Percentiles rank a stretch among this genome's conserved stretches.
These are phyloP conservation scores for Gnathonemus echidnorhynchus DNA, from an alignment of 2,113 vertebrate genomes.

Conservation along the genomic window DNA sequence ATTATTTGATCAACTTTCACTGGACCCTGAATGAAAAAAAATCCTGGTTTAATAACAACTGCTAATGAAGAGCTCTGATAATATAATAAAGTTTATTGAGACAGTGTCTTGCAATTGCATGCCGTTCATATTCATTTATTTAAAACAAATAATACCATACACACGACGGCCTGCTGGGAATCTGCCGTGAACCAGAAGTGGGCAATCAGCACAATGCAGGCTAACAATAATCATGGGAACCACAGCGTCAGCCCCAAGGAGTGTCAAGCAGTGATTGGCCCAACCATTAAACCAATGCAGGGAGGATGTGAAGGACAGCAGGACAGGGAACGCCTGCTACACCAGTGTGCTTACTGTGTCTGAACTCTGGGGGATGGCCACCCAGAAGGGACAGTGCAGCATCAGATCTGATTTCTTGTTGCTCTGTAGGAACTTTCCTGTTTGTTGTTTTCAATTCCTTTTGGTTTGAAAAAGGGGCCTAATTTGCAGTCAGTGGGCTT, in stretches of 20 bases:
- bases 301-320: background rate
- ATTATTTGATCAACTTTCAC: background rate
- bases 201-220: background rate
- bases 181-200: background rate
- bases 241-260: background rate
- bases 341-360: background rate
- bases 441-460: background rate
- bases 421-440: background rate
- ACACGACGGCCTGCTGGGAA: background rate
- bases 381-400: background rate
- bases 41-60: background rate
- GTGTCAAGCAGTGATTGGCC: background rate
- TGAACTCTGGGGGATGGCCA: background rate
- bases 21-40: background rate
- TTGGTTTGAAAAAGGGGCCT: background rate
- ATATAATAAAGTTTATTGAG: background rate
- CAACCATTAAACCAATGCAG: background rate
- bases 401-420: background rate
- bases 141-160: background rate
- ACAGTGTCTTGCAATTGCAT: background rate
- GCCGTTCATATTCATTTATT: background rate
- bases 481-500: background rate
- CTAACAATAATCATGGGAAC: background rate
- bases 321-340: background rate
- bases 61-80: background rate